Evolutionary conservation across 2,888 invertebrate species (phyloP), one percentile per base, ranked within the genome.

Genomic region (Branchellion lobata): DNA sequence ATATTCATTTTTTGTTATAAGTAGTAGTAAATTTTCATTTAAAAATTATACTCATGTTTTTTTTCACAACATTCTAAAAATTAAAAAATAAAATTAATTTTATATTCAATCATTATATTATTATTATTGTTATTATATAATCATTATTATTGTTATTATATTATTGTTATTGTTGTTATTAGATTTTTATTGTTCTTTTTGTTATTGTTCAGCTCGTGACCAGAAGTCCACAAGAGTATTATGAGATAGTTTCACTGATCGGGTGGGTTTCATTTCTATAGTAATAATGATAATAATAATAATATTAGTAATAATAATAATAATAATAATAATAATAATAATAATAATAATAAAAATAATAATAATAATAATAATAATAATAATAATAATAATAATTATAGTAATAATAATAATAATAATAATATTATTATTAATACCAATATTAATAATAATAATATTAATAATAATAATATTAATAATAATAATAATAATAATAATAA

Each of bases 171-270:
- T 40, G 21, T 36, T 73, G 18, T n/a, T n/a, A n/a, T n/a, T n/a
- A n/a, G n/a, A n/a, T n/a, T n/a, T n/a, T n/a, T n/a, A n/a, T 31
- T 27, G 40, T 27, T 73, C 11, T 65, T 1, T 76, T 40, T n/a
- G 24, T 68, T 76, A 34, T 78, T n/a, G 47, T 57, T 82, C 83
- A 53, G 87, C 90, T 97, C 82, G 91, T 96, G 74, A 91, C 94
- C 1, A 92, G 97, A 81, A 93, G 94, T 77, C 96, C 98, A 0
- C 96, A 97, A 86, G 98, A 99, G 88, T 90, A 97, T 84, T 96
- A 96, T 87, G 99, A 99, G 90, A 94, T 99, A 82, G 97, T 98
- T 5, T 94, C 95, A 84, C 90, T 99, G 80, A 96, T 98, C 85
- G 97, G 95, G 88, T 89, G 83, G 82, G 87, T 84, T 2, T 24